Base-by-base conservation (phyloP, 2,113 vertebrate species). In the Brachyhypopomus occidentalis region DNA sequence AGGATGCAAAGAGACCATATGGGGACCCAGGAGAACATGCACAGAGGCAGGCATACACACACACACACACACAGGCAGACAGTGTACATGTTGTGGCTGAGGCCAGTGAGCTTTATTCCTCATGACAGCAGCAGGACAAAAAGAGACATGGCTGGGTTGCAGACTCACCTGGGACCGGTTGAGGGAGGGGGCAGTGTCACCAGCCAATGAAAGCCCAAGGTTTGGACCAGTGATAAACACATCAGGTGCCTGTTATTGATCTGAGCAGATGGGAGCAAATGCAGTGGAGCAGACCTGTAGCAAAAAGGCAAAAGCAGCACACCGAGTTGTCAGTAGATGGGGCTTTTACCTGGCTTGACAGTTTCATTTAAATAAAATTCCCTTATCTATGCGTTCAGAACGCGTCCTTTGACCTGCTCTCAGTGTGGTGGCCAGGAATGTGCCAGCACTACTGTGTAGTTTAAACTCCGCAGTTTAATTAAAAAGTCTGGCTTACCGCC, bases 71-170 rank as follows among this genome's bases (percentile, higher is more conserved):
- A 30, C 30, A 30, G 25, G 22, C 27, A 70, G 62, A 74, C 70
- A 56, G 55, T 59, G 27, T 69, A 52, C 71, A 77, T 79, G 85
- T 82, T 84, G 79, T 79, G 79, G 69, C 75, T 86, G 85, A 36
- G 72, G 64, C 62, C 58, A n/a, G 67, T 77, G 78, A 76, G 58
- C 60, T 72, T 84, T 75, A 84, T 80, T 56, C 41, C 67, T 48
- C 30, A n/a, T 79, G 82, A 83, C 80, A 80, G 36, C 66, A 72
- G 63, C 62, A 78, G 56, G 67, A 74, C 70, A 38, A 79, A 64
- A 75, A 25, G 45, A 52, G 62, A 62, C 56, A 60, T 14, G n/a
- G 60, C 22, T 78, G 56, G 59, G 38, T 79, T 30, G 30, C 34
- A 17, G 23, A 77, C 25, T 34, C 27, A n/a, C 36, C 34, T 56